Evolutionary conservation across 2,888 invertebrate species (phyloP).

Genomic region (Amphipoea lucens): DNA sequence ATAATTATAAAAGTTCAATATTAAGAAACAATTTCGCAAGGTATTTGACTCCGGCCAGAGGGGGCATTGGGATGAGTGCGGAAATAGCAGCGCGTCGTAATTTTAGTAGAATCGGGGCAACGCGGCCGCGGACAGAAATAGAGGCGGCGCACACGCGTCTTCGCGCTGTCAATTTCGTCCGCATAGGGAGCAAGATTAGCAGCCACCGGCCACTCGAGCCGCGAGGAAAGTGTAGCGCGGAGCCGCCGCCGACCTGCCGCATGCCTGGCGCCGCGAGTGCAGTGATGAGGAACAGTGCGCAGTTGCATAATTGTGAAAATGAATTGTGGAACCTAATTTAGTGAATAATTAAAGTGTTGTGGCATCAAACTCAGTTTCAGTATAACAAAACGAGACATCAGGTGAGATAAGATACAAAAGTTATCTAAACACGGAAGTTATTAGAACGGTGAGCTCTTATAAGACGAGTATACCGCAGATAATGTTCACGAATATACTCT

Average conservation of each 20-base stretch:
- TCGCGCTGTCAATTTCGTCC: conserved; percentile 88
- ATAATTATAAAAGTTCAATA: not conserved
- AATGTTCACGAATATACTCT: conserved; percentile 26
- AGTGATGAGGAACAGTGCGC: conserved; percentile 68
- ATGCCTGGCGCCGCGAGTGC: conserved; percentile 74
- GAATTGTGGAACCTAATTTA: conserved; percentile 69
- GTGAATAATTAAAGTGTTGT: conserved; percentile 50
- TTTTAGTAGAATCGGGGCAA: conserved; percentile 91
- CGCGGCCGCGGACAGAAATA: conserved; percentile 89
- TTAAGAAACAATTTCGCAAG: conserved; percentile 76
- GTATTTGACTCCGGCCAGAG: conserved; percentile 80
- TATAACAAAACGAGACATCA: conserved; percentile 12
- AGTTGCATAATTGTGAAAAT: conserved; percentile 78
- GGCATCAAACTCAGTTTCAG: conserved; percentile 29
- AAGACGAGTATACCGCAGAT: not conserved
- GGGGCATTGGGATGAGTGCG: conserved; percentile 86
- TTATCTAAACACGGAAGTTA: conserved; percentile 23
- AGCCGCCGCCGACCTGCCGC: conserved; percentile 53
- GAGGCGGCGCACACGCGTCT: conserved; percentile 85
- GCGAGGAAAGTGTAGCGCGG: conserved; percentile 58
- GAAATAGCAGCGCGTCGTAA: conserved; percentile 89
- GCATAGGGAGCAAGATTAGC: conserved; percentile 88
- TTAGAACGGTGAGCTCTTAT: not conserved
- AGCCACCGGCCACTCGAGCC: conserved; percentile 68
- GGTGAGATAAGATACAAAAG: conserved; percentile 49